Conservation (phyloP, 2,888 invertebrate genomes). For the Ophraella communa region DNA sequence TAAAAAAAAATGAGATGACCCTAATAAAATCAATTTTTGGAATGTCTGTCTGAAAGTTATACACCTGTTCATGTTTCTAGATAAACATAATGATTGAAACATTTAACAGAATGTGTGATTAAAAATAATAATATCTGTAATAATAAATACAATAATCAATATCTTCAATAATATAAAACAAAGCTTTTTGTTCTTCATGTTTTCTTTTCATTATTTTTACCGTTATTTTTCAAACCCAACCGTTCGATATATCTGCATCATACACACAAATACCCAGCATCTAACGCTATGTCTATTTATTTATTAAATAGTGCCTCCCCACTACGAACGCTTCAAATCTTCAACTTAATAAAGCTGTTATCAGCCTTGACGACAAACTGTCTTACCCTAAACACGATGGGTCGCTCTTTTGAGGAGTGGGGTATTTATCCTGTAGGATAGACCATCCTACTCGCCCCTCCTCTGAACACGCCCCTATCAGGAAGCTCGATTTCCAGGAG, state of each 20-base stretch:
- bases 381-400: slow-evolving; percentile 36
- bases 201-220: neutral
- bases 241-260: neutral
- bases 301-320: slow-evolving; percentile 6
- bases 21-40: no score
- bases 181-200: no score
- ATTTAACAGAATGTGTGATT: no score
- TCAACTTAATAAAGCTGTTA: slow-evolving; percentile 39
- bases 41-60: no score
- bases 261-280: slow-evolving; percentile 2
- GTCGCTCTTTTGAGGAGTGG: slow-evolving; percentile 49
- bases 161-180: no score
- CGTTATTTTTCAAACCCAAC: no score
- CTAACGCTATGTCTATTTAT: slow-evolving; percentile 8
- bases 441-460: slow-evolving; percentile 70
- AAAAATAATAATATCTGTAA: no score
- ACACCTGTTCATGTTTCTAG: no score
- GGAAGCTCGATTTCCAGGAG: slow-evolving; percentile 52
- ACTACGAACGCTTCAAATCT: slow-evolving; percentile 34
- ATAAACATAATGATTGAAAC: no score
- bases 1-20: no score
- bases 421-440: slow-evolving; percentile 64
- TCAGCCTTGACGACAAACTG: slow-evolving; percentile 44
- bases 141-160: no score
- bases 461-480: slow-evolving; percentile 58